These are phyloP conservation scores for Scaptomyza pallida DNA, from an alignment of 1,140 invertebrate genomes.

Conservation along the genomic window DNA sequence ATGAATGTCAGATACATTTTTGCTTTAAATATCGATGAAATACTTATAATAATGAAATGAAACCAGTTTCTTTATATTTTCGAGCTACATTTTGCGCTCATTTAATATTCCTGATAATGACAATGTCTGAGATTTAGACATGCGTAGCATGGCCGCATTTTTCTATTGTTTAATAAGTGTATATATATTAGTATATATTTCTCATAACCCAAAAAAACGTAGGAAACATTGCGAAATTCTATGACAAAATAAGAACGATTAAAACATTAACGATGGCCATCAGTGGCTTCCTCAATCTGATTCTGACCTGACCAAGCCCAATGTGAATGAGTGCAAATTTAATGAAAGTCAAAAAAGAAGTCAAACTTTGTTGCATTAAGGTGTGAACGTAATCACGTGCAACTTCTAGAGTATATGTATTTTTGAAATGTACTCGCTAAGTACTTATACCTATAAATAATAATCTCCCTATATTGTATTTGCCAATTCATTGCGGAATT, in stretches of 20 bases:
- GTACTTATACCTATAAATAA: constrained; percentile 1
- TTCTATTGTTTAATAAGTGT: constrained; percentile 39
- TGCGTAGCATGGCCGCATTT: constrained; percentile 35
- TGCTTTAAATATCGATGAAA: constrained; percentile 30
- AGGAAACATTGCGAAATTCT: constrained; percentile 26
- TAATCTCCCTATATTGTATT: not conserved
- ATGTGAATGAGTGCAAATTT: no score
- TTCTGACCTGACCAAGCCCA: constrained; percentile 20
- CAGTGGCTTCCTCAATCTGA: constrained; percentile 40
- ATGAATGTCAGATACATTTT: constrained; percentile 13
- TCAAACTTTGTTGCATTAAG: constrained; percentile 1
- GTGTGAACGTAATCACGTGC: constrained; percentile 9
- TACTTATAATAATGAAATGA: constrained; percentile 40
- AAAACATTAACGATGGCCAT: constrained; percentile 26
- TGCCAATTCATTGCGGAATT: constrained; percentile 5
- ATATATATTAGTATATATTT: constrained; percentile 38
- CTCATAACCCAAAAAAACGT: constrained; percentile 31
- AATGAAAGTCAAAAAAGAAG: no score
- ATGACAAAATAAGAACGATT: constrained; percentile 37
- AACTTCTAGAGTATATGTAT: not conserved
- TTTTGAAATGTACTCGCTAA: constrained; percentile 24
- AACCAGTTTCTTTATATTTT: constrained; percentile 67
- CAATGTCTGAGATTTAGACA: constrained; percentile 12
- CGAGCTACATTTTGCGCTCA: constrained; percentile 50
- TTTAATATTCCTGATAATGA: constrained; percentile 64